Conservation (phyloP, 1,140 invertebrate genomes). For the Zeugodacus cucurbitae region DNA sequence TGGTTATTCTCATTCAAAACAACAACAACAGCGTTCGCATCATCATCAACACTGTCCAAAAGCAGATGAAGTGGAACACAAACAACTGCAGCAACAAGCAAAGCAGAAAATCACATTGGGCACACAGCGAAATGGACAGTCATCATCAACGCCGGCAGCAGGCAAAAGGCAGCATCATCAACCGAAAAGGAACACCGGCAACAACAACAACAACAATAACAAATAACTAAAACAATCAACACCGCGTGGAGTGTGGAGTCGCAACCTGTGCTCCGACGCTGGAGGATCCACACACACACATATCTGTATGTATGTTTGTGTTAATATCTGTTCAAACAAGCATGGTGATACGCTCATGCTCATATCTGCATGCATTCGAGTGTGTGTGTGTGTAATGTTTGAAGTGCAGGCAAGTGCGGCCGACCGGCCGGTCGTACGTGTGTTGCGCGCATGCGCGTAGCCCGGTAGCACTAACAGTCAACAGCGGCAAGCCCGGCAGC, state of each 20-base stretch:
- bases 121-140: background rate
- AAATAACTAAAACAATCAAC: background rate
- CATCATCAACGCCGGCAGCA: background rate
- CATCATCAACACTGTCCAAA: background rate
- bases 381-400: background rate
- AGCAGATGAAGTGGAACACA: constrained; percentile 9
- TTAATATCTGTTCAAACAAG: too few species aligned
- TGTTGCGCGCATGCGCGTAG: constrained; percentile 7
- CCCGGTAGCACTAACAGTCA: background rate
- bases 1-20: background rate
- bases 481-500: constrained; percentile 13
- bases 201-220: constrained; percentile 3
- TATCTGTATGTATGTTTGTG: background rate
- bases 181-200: background rate
- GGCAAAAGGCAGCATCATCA: background rate
- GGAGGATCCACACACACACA: background rate
- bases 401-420: background rate
- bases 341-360: background rate
- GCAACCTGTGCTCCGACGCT: background rate
- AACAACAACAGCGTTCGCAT: background rate
- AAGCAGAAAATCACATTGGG: constrained; percentile 23
- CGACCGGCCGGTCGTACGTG: background rate
- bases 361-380: background rate
- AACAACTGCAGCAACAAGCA: background rate
- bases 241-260: background rate